phyloP scores from a whole-genome alignment of 2,113 vertebrate species.

The Rana temporaria region DNA sequence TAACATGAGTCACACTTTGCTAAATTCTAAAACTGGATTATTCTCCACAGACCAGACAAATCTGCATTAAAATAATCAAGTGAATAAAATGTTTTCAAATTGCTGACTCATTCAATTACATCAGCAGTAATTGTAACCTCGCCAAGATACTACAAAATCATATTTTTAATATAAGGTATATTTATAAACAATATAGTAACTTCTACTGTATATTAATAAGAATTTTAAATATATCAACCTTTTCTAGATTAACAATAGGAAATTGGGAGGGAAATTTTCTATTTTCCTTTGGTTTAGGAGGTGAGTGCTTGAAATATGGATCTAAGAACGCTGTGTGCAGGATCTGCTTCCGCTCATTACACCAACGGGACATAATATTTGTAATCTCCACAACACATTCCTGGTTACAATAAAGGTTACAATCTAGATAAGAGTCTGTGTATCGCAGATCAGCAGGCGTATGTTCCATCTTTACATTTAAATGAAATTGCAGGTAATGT shows the following conservation, averaged over 20 bases:
- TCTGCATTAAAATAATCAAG: too few relatives aligned
- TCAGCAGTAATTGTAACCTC: too few relatives aligned
- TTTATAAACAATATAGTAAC: neutral
- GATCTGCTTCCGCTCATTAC: conserved; percentile 40
- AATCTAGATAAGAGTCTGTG: conserved; percentile 54
- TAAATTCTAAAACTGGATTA: too few relatives aligned
- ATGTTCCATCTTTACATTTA: conserved; percentile 57
- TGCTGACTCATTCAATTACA: too few relatives aligned
- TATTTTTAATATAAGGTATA: neutral
- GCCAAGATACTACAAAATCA: too few relatives aligned
- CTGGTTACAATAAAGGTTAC: conserved; percentile 56
- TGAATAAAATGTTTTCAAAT: too few relatives aligned
- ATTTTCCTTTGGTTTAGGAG: conserved; percentile 42
- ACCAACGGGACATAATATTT: conserved; percentile 42
- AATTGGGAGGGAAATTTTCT: neutral
- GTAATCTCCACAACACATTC: conserved; percentile 57
- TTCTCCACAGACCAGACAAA: too few relatives aligned
- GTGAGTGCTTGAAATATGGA: conserved; percentile 48
- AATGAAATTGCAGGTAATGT: conserved; percentile 57
- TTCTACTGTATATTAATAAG: too few relatives aligned
- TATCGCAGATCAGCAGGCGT: conserved; percentile 54
- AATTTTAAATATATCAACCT: neutral
- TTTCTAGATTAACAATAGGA: conserved; percentile 16
- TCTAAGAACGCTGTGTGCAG: conserved; percentile 33
- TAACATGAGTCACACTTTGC: too few relatives aligned